Percentiles rank a stretch among this genome's conserved stretches.
phyloP scores from a whole-genome alignment of 2,888 invertebrate genomes.

The Isoperla grammatica region DNA sequence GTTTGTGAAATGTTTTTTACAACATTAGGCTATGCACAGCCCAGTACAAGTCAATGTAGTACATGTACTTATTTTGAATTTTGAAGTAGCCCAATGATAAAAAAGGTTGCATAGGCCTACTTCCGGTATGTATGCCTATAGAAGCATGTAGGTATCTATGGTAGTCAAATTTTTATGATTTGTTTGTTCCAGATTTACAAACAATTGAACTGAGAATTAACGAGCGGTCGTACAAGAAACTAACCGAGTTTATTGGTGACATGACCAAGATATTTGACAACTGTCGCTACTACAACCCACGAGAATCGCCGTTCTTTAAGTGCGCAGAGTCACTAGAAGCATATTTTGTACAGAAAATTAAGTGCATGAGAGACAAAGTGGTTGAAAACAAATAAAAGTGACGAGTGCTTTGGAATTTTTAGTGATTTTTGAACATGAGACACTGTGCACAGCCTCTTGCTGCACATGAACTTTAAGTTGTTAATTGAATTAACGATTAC shows the following conservation, averaged over 20 bases:
- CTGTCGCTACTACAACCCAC: slow-evolving; percentile 95
- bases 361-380: slow-evolving; percentile 65
- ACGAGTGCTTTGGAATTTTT: background rate
- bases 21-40: no score
- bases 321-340: slow-evolving; percentile 94
- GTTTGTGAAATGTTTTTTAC: no score
- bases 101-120: no score
- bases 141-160: background rate
- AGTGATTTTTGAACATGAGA: background rate
- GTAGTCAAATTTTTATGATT: no score
- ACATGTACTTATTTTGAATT: no score
- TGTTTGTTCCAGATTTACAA: slow-evolving; percentile 75
- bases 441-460: no score
- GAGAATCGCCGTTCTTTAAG: slow-evolving; percentile 92
- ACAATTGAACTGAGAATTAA: slow-evolving; percentile 85
- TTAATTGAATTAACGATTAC: no score
- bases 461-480: no score
- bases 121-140: no score
- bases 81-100: no score
- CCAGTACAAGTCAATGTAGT: no score
- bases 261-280: slow-evolving; percentile 99
- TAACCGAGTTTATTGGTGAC: slow-evolving; percentile 94
- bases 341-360: slow-evolving; percentile 91
- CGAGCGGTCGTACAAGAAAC: slow-evolving; percentile 72
- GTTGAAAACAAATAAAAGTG: slow-evolving; percentile 27